Evolutionary conservation across 2,113 vertebrate genomes (phyloP).

Genomic region (Rynchops niger): DNA sequence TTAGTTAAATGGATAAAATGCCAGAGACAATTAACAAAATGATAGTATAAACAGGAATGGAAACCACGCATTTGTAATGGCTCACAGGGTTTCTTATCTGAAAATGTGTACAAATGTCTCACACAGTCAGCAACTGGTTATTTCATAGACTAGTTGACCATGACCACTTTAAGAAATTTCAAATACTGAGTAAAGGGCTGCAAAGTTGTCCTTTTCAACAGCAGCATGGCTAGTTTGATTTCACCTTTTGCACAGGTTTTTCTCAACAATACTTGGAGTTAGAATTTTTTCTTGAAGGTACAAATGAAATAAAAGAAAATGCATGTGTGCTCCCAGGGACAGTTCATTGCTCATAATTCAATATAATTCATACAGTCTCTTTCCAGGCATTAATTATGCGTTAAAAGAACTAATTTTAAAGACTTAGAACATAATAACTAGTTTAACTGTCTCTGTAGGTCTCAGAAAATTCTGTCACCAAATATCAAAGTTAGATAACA

Average conservation of each 20-base stretch:
- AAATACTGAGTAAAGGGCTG: not conserved
- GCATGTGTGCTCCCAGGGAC: not conserved
- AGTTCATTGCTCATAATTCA: not conserved
- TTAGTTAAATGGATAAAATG: not conserved
- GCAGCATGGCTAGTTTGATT: not conserved
- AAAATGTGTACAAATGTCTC: not conserved
- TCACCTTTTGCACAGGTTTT: not conserved
- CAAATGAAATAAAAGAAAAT: not conserved
- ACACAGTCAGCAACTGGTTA: not conserved
- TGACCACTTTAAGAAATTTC: not conserved
- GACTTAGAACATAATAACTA: not conserved
- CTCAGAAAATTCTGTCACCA: not conserved
- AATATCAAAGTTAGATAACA: not conserved
- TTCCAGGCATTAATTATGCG: constrained; percentile 3
- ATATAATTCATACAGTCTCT: not conserved
- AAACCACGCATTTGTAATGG: not conserved
- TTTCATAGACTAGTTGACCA: not conserved
- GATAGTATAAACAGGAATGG: not conserved
- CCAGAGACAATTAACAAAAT: not conserved
- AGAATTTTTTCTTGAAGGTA: not conserved
- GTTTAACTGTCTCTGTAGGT: not conserved
- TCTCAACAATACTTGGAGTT: not conserved
- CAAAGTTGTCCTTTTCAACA: not conserved
- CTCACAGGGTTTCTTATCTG: not conserved
- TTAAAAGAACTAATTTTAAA: constrained; percentile 24